A percentile compares a stretch with the other conserved stretches of the same genome.
Evolutionary conservation across 2,888 invertebrate genomes (phyloP).

Genomic region (Pilophorus perplexus): DNA sequence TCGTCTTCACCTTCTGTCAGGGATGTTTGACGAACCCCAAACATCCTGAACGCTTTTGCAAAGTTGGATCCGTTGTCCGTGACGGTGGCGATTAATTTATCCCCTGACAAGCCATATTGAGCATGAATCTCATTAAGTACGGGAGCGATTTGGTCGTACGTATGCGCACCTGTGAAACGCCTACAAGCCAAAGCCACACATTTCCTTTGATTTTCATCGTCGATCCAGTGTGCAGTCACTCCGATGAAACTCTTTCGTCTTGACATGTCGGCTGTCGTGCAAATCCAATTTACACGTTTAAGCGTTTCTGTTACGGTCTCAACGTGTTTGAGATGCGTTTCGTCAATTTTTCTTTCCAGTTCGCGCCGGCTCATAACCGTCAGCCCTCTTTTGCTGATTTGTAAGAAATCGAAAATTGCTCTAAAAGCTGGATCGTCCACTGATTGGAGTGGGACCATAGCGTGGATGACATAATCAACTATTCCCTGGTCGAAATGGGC

Average conservation of each 20-base stretch:
- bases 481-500: not conserved
- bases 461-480: not conserved
- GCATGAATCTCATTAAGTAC: not conserved
- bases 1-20: not conserved
- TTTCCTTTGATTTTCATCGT: not conserved
- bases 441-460: not conserved
- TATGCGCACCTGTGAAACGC: slow-evolving; percentile 30
- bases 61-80: slow-evolving; percentile 38
- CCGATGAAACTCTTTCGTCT: slow-evolving; percentile 17
- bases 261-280: slow-evolving; percentile 20
- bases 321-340: not conserved
- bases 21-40: slow-evolving; percentile 6
- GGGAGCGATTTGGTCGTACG: slow-evolving; percentile 3
- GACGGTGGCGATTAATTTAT: slow-evolving; percentile 27
- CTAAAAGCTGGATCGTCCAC: not conserved
- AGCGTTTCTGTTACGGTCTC: not conserved
- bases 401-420: not conserved
- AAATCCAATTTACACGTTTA: not conserved
- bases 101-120: not conserved
- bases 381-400: not conserved
- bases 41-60: slow-evolving; percentile 33
- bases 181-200: slow-evolving; percentile 25
- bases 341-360: not conserved
- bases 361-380: not conserved
- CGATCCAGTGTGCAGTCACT: not conserved